These are phyloP conservation scores for Papilio protenor DNA, from an alignment of 2,888 invertebrate species.

Conservation along the genomic window DNA sequence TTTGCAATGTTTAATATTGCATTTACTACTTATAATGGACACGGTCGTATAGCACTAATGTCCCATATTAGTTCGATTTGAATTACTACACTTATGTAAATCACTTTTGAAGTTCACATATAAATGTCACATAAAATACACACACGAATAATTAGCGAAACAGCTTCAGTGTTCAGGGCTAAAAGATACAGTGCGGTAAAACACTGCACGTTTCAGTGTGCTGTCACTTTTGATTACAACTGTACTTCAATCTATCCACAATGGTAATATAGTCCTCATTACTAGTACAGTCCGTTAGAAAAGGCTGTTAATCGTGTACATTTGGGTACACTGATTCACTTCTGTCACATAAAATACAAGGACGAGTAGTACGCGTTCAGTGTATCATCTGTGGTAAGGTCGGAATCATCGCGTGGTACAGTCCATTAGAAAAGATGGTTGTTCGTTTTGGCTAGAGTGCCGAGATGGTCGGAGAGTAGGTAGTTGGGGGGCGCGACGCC, in stretches of 20 bases:
- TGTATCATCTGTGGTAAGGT: constrained; percentile 21
- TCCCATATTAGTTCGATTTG: constrained; percentile 44
- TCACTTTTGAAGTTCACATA: constrained; percentile 45
- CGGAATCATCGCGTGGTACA: constrained; percentile 48
- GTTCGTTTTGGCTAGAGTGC: constrained; percentile 84
- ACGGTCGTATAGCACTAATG: constrained; percentile 71
- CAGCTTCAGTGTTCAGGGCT: neutral
- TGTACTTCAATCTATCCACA: neutral
- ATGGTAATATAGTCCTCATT: neutral
- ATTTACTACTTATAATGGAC: constrained; percentile 72
- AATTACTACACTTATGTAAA: constrained; percentile 39
- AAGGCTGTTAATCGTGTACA: neutral
- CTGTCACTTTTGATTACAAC: constrained; percentile 6
- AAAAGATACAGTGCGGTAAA: neutral
- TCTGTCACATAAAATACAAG: constrained; percentile 42
- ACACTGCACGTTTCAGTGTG: neutral
- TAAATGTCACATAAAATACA: constrained; percentile 39
- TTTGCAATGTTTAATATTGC: constrained; percentile 65
- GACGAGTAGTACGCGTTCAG: constrained; percentile 30
- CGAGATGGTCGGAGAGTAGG: constrained; percentile 85
- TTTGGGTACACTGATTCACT: constrained; percentile 45
- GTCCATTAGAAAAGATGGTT: constrained; percentile 86
- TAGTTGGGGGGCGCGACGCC: constrained; percentile 85
- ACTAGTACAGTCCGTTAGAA: neutral
- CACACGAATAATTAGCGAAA: constrained; percentile 29